These are phyloP conservation scores for Aleiodes leptofemur DNA, from an alignment of 2,888 invertebrate species.

Conservation along the genomic window DNA sequence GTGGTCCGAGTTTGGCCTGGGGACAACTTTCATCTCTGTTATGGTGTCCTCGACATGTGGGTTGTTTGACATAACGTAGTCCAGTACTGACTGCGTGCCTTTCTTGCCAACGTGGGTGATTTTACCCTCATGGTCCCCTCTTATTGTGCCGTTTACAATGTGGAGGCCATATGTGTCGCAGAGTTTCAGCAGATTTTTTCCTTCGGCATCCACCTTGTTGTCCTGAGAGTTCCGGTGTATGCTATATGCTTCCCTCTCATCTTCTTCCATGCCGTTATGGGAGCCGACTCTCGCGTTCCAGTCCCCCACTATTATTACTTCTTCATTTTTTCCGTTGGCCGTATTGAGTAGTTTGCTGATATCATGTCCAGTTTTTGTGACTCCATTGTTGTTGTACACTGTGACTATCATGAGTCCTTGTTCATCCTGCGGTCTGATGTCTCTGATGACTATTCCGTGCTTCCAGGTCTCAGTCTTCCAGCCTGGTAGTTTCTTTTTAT, in stretches of 20 bases:
- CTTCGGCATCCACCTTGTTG: slow-evolving; percentile 24
- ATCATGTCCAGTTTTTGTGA: not conserved
- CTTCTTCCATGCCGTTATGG: not conserved
- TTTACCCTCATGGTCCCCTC: slow-evolving; percentile 44
- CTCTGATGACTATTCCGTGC: not conserved
- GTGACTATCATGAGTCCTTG: not conserved
- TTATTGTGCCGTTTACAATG: slow-evolving; percentile 45
- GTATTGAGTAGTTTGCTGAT: not conserved
- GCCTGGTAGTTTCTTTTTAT: not conserved
- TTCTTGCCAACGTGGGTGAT: slow-evolving; percentile 44
- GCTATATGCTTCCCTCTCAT: slow-evolving; percentile 22
- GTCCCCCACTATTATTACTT: slow-evolving; percentile 32
- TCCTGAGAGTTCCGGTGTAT: slow-evolving; percentile 35
- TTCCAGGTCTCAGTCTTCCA: not conserved
- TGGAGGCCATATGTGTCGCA: slow-evolving; percentile 29
- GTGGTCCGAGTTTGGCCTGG: too few relatives aligned
- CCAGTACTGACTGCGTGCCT: slow-evolving; percentile 38
- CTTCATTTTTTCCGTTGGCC: not conserved
- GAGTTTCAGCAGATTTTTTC: slow-evolving; percentile 32
- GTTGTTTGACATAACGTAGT: slow-evolving; percentile 44
- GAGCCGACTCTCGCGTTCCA: slow-evolving; percentile 45
- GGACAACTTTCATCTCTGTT: too few relatives aligned
- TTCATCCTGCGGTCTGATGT: not conserved
- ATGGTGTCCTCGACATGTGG: slow-evolving; percentile 9
- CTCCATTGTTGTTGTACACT: not conserved